Conservation (phyloP, 2,888 invertebrate species). For the Agrochola lychnidis region DNA sequence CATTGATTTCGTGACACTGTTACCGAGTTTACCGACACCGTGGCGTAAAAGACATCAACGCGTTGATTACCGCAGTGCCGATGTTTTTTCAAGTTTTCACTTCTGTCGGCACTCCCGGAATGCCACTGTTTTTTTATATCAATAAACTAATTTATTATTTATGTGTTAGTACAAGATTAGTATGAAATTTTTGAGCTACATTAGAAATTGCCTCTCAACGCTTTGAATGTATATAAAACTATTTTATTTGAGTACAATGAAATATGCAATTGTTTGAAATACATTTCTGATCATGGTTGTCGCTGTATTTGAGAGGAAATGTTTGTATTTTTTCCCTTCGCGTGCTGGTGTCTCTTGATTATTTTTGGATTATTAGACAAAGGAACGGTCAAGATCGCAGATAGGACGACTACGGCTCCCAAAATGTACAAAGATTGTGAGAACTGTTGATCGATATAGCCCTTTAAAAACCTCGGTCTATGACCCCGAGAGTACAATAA, state of each 20-base stretch:
- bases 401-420: no score
- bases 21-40: no score
- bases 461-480: neutral
- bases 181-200: constrained; percentile 34
- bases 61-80: no score
- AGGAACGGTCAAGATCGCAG: neutral
- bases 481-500: neutral
- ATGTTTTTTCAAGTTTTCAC: no score
- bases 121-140: constrained; percentile 9
- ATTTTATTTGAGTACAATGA: constrained; percentile 14
- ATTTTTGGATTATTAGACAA: neutral
- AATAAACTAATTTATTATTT: constrained; percentile 12
- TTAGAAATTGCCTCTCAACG: constrained; percentile 48
- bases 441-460: neutral
- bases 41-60: no score
- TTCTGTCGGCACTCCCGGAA: no score
- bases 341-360: neutral
- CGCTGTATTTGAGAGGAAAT: neutral
- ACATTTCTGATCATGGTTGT: neutral
- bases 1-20: no score
- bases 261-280: neutral
- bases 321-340: neutral
- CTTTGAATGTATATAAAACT: constrained; percentile 21
- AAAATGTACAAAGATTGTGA: neutral
- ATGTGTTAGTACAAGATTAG: constrained; percentile 44